A percentile compares a stretch with the other conserved stretches of the same genome.
phyloP scores from a whole-genome alignment of 2,888 invertebrate species.

The Eilema griseolum region DNA sequence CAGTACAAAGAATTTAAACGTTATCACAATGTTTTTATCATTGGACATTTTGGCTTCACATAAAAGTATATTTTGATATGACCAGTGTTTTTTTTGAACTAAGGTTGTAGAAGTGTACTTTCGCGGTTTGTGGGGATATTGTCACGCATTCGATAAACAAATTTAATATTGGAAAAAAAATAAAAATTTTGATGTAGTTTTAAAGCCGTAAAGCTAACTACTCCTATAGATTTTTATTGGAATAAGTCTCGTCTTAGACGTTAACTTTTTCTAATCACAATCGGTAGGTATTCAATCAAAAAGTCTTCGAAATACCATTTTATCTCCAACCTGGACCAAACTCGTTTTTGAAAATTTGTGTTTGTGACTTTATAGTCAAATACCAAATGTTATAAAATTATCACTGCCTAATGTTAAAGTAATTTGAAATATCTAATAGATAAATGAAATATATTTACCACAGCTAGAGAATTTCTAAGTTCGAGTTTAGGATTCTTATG shows the following conservation, averaged over 20 bases:
- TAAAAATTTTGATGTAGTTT: too few species aligned
- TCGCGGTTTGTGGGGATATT: constrained; percentile 49
- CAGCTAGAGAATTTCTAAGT: constrained; percentile 27
- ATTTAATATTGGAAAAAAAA: constrained; percentile 43
- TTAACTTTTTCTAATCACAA: too few species aligned
- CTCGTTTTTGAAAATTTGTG: constrained; percentile 48
- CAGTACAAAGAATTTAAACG: constrained; percentile 81
- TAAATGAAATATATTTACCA: constrained; percentile 54
- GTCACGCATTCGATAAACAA: constrained; percentile 49
- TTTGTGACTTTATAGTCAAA: constrained; percentile 53
- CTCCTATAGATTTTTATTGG: too few species aligned
- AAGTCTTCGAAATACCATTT: constrained; percentile 50
- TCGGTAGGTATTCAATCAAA: too few species aligned
- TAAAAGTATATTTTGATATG: constrained; percentile 80
- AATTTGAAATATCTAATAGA: constrained; percentile 57
- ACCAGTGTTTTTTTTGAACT: constrained; percentile 68
- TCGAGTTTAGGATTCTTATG: constrained; percentile 19
- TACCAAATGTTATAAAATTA: constrained; percentile 60
- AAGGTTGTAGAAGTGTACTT: constrained; percentile 58
- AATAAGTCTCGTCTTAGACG: too few species aligned
- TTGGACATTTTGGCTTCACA: constrained; percentile 69
- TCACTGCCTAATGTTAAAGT: constrained; percentile 62
- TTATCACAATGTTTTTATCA: constrained; percentile 62
- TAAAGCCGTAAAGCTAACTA: too few species aligned
- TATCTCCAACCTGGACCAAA: constrained; percentile 71